These are phyloP conservation scores for Apodemia zela DNA, from an alignment of 2,888 invertebrate genomes.

Conservation along the genomic window DNA sequence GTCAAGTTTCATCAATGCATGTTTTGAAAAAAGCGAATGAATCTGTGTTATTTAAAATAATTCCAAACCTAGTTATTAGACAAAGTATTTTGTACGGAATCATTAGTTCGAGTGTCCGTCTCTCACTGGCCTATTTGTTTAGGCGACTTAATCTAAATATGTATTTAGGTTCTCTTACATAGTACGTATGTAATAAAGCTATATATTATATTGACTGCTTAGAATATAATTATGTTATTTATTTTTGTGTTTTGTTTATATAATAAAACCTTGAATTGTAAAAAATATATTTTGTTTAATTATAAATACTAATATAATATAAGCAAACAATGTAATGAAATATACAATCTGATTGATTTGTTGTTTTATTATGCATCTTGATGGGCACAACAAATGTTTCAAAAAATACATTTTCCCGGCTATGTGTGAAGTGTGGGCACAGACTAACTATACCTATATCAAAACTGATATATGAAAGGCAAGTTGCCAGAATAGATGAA, in stretches of 20 bases:
- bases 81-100: background rate
- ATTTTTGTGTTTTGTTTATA: conserved; percentile 19
- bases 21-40: background rate
- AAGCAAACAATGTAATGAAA: conserved; percentile 6
- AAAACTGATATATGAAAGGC: no score
- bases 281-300: background rate
- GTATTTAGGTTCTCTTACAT: background rate
- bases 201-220: conserved; percentile 20
- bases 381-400: no score
- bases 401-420: no score
- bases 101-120: background rate
- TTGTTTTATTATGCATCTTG: background rate
- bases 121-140: background rate
- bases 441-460: no score
- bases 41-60: background rate
- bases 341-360: conserved; percentile 2
- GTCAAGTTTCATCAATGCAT: background rate
- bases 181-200: background rate
- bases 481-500: no score
- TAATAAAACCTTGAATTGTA: background rate
- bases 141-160: background rate
- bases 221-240: conserved; percentile 19
- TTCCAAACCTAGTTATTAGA: background rate
- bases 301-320: background rate
- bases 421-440: no score